Conservation (phyloP, 1,140 invertebrate species). For the Anadara kagoshimensis region DNA sequence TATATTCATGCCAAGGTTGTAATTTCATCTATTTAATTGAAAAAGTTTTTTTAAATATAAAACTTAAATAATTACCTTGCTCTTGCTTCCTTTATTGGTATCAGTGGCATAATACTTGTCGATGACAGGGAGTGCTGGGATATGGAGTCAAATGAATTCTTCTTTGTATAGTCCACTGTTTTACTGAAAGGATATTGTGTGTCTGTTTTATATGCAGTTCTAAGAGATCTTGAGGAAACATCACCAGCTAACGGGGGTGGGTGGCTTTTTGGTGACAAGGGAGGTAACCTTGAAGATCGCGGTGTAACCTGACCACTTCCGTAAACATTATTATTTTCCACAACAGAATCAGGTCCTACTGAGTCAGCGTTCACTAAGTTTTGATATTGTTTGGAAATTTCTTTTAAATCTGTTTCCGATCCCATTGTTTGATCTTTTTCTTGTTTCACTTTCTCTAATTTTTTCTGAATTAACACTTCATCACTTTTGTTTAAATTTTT, state of each 20-base stretch:
- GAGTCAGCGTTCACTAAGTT: constrained; percentile 16
- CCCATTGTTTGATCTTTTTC: constrained; percentile 30
- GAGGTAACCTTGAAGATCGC: constrained; percentile 38
- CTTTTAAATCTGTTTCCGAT: constrained; percentile 47
- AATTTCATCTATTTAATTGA: too few species aligned
- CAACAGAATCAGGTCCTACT: constrained; percentile 9
- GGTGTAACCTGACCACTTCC: constrained; percentile 10
- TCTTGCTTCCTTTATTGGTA: constrained; percentile 65
- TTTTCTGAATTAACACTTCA: constrained; percentile 13
- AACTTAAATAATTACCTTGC: constrained; percentile 53
- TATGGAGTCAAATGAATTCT: constrained; percentile 38
- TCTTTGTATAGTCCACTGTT: constrained; percentile 31
- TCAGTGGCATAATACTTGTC: constrained; percentile 49
- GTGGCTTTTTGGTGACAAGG: constrained; percentile 41
- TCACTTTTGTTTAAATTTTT: too few species aligned
- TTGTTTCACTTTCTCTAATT: constrained; percentile 25
- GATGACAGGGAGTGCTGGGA: constrained; percentile 61
- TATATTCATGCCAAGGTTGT: too few species aligned
- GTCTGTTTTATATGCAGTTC: constrained; percentile 58
- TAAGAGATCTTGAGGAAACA: constrained; percentile 51
- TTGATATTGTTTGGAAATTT: constrained; percentile 42
- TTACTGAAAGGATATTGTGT: constrained; percentile 34
- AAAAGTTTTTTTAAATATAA: too few species aligned
- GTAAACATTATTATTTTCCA: constrained; percentile 8
- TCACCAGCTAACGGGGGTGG: constrained; percentile 57